A percentile compares a stretch with the other conserved stretches of the same genome.
Conservation (phyloP, 2,888 invertebrate species). For the Cataglyphis livida region DNA sequence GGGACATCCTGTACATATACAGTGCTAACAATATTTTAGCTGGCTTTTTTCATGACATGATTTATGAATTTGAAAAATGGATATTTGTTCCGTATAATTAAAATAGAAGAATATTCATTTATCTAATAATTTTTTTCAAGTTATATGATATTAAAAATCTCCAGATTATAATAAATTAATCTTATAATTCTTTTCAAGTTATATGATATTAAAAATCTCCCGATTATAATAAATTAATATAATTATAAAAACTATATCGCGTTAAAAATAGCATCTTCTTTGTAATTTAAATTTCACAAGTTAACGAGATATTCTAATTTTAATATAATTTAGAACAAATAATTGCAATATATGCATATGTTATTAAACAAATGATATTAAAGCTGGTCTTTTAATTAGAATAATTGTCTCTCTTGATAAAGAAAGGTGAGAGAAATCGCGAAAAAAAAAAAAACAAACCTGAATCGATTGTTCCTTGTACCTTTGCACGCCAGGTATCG, state of each 20-base stretch:
- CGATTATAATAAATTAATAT: neutral
- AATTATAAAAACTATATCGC: neutral
- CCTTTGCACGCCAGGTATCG: neutral
- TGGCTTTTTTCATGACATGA: neutral
- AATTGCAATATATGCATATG: neutral
- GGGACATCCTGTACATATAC: too few species aligned
- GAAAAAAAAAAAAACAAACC: neutral
- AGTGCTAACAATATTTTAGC: neutral
- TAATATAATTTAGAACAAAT: too few species aligned
- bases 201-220: neutral
- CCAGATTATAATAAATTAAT: too few species aligned
- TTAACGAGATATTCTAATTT: neutral
- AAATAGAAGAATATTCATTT: neutral
- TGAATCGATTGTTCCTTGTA: neutral
- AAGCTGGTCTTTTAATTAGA: neutral
- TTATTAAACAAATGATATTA: slow-evolving; percentile 1
- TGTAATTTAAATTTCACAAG: neutral
- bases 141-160: too few species aligned
- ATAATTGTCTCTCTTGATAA: neutral
- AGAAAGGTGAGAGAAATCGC: slow-evolving; percentile 18
- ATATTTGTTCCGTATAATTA: neutral
- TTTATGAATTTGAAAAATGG: neutral
- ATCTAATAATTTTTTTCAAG: too few species aligned
- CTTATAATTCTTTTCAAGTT: neutral
- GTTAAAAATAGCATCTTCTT: neutral